These are phyloP conservation scores for Semotilus atromaculatus DNA, from an alignment of 2,797 vertebrate genomes.

Conservation along the genomic window DNA sequence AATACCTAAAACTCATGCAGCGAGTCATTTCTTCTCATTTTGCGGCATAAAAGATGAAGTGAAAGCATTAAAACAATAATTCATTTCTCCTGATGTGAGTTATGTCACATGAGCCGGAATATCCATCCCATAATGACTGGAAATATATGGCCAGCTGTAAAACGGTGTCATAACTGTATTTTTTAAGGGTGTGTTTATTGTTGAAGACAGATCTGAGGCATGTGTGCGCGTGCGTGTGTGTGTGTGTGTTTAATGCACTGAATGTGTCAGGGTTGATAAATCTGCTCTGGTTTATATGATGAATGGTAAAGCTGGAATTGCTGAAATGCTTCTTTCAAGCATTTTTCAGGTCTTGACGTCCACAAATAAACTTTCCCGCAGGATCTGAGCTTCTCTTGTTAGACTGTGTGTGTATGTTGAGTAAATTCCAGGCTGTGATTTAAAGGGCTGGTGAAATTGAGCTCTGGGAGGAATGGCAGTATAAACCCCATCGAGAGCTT, in stretches of 20 bases:
- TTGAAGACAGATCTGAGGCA: not conserved
- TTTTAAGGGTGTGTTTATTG: conserved; percentile 9
- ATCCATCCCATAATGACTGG: conserved; percentile 15
- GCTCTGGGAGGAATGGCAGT: conserved; percentile 48
- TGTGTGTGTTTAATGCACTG: conserved; percentile 33
- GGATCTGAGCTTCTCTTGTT: conserved; percentile 65
- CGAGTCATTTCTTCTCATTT: not conserved
- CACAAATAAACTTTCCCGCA: conserved; percentile 60
- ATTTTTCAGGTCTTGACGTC: conserved; percentile 41
- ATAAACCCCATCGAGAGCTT: conserved; percentile 77
- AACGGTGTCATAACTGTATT: conserved; percentile 22
- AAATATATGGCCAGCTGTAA: conserved; percentile 36
- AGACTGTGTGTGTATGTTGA: conserved; percentile 67
- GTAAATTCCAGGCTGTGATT: conserved; percentile 71
- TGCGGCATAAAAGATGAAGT: not conserved
- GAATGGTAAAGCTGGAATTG: conserved; percentile 20
- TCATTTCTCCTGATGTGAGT: conserved; percentile 2
- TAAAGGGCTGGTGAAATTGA: conserved; percentile 72
- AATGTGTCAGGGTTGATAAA: conserved; percentile 40
- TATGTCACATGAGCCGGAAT: conserved; percentile 8
- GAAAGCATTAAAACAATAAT: conserved; percentile 6
- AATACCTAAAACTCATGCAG: not conserved
- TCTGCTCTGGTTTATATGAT: conserved; percentile 34
- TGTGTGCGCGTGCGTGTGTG: not conserved
- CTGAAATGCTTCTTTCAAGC: conserved; percentile 53